Evolutionary conservation across 2,113 vertebrate genomes (phyloP).

Genomic region (Opisthocomus hoazin): DNA sequence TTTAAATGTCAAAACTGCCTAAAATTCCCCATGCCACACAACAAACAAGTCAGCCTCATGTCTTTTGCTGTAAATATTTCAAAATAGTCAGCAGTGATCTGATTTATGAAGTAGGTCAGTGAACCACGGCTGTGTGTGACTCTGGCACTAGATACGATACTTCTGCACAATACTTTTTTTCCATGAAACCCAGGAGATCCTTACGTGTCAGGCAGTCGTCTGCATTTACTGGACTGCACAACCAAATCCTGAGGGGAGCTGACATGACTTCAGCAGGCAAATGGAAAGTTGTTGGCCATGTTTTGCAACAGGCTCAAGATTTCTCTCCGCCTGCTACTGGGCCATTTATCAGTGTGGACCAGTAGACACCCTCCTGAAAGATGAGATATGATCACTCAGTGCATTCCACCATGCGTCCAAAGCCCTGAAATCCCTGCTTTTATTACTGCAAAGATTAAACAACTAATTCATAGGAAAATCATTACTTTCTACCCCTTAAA

Average conservation of each 20-base stretch:
- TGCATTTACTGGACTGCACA: not conserved
- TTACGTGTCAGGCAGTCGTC: not conserved
- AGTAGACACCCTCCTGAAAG: not conserved
- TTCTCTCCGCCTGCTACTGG: not conserved
- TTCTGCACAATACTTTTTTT: not conserved
- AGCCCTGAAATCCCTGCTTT: not conserved
- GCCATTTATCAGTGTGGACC: not conserved
- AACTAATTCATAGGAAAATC: not conserved
- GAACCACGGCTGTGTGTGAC: not conserved
- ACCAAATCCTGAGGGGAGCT: not conserved
- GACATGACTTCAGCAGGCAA: not conserved
- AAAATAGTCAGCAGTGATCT: not conserved
- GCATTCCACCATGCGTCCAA: not conserved
- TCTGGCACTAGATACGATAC: not conserved
- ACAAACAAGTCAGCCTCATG: not conserved
- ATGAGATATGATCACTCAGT: not conserved
- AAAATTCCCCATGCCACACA: not conserved
- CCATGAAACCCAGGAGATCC: not conserved
- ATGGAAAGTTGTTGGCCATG: accelerated
- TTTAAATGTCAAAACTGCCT: not conserved
- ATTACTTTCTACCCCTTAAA: not conserved
- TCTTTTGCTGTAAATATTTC: not conserved
- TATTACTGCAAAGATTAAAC: not conserved
- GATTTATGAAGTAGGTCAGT: not conserved
- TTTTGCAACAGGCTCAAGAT: not conserved